phyloP scores from a whole-genome alignment of 2,888 invertebrate genomes.

The Empis stercorea region DNA sequence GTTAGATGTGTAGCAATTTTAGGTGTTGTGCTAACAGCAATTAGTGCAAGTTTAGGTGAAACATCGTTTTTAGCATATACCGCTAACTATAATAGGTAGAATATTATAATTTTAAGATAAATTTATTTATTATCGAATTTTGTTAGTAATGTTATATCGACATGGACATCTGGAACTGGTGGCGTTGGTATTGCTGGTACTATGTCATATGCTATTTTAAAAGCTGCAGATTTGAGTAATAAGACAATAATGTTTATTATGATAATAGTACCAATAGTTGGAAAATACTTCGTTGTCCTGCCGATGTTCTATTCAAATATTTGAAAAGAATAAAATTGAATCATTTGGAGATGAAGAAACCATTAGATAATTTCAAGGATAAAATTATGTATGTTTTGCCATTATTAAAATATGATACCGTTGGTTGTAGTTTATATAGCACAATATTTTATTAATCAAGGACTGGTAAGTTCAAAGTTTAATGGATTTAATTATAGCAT shows the following conservation, averaged over 20 bases:
- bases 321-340: conserved; percentile 4
- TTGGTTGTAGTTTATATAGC: conserved; percentile 64
- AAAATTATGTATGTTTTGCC: conserved; percentile 44
- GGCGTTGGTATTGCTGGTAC: conserved; percentile 70
- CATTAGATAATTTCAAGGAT: conserved; percentile 34
- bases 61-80: conserved; percentile 62
- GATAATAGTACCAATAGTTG: conserved; percentile 53
- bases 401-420: conserved; percentile 60
- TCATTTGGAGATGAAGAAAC: conserved; percentile 21
- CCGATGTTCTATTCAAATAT: conserved; percentile 12
- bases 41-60: conserved; percentile 68
- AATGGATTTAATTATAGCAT: too few species aligned
- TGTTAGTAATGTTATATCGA: conserved; percentile 57
- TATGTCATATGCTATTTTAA: conserved; percentile 59
- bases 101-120: conserved; percentile 15
- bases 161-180: conserved; percentile 79
- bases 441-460: conserved; percentile 82
- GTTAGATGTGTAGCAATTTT: conserved; percentile 47
- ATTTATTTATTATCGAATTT: too few species aligned
- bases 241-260: conserved; percentile 53
- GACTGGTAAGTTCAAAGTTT: conserved; percentile 58
- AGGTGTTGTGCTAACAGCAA: conserved; percentile 61
- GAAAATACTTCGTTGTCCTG: conserved; percentile 34
- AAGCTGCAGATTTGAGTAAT: conserved; percentile 43
- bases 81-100: conserved; percentile 54